Conservation (phyloP, 1,140 invertebrate species). For the Diorhabda carinulata region DNA sequence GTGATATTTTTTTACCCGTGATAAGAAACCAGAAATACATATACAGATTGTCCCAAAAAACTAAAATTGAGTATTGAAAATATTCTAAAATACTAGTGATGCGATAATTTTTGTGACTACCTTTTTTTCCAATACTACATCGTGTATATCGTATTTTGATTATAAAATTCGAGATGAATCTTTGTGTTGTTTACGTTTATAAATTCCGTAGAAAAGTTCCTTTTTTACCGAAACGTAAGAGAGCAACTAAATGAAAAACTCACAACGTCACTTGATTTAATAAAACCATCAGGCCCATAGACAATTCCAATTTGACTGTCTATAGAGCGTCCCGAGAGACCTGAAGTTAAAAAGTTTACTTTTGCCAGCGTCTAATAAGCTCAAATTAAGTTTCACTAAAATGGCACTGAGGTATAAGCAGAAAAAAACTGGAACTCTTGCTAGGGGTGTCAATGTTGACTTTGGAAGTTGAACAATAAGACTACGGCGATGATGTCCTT, state of each 20-base stretch:
- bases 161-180: too few relatives aligned
- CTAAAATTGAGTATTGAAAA: too few relatives aligned
- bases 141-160: too few relatives aligned
- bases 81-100: too few relatives aligned
- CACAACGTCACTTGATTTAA: constrained; percentile 17
- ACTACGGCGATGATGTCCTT: constrained; percentile 10
- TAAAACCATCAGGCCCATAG: constrained; percentile 18
- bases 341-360: constrained; percentile 20
- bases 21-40: too few relatives aligned
- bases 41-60: too few relatives aligned
- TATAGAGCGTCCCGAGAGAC: constrained; percentile 16
- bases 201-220: not conserved
- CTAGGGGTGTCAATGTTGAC: constrained; percentile 20
- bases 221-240: not conserved
- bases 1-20: too few relatives aligned
- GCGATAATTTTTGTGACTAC: too few relatives aligned
- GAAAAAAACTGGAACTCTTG: constrained; percentile 14
- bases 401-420: constrained; percentile 8
- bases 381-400: constrained; percentile 21
- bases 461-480: constrained; percentile 16
- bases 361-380: constrained; percentile 15
- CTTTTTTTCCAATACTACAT: too few relatives aligned
- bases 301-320: constrained; percentile 22
- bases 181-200: too few relatives aligned
- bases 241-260: constrained; percentile 8